Base-by-base conservation (phyloP, 1,140 invertebrate species). In the Apis dorsata region DNA sequence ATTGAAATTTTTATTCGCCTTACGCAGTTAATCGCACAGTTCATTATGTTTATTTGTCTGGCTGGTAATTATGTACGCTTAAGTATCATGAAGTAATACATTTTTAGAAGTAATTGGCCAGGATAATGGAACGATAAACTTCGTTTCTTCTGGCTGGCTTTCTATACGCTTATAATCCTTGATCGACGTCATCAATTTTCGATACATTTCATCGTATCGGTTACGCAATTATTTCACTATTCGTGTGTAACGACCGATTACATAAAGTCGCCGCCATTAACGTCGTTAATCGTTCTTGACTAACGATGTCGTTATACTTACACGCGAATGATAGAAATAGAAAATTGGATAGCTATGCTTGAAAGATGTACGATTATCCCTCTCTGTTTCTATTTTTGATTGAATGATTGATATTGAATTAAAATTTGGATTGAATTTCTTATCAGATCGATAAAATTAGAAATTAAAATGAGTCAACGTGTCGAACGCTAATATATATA, bases 121-220 rank as follows among this genome's bases (percentile, higher is more conserved):
- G 49, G 34, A 65, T 62, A 51, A 63, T 66, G 24, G 63, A 77
- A 77, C 75, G 68, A 77, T 77, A 44, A 66, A 68, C 63, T 44
- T 57, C 51, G 24, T 51, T 72, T 19, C n/a, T 28, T 28, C 24
- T 8, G 13, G 44, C 59, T 12, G 68, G 60, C 75, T 77, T 77
- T 77, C 75, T 21, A 3, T 17, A n/a, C 71, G 15, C 0, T 10
- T 28, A 19, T 44, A 44, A 44, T 44, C 34, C 70, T 19, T 19
- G 44, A 49, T 19, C n/a, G 19, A 10, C 10, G 15, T 19, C 49
- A n/a, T 24, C 63, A 68, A 55, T 78, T 78, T 44, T 53, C 63
- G 63, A 68, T 68, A 44, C 51, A 44, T 78, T 78, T 78, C 21
- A 17, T 44, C 49, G 17, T 11, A 7, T 44, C 51, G 28, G 63